Percentiles rank a stretch among this genome's conserved stretches.
phyloP scores from a whole-genome alignment of 2,888 invertebrate species.

The Andricus curvator region DNA sequence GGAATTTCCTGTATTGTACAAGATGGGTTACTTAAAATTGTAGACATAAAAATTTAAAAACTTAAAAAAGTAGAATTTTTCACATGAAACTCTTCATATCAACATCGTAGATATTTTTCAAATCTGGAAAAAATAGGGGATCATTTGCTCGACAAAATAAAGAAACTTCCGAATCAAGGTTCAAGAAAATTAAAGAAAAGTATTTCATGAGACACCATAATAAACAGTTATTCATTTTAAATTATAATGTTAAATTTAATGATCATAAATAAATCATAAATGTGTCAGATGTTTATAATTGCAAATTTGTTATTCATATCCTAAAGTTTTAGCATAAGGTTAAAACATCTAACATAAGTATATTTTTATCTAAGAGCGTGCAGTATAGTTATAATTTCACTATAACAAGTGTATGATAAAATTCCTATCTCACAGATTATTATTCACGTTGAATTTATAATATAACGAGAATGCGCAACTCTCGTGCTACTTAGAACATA shows the following conservation, averaged over 20 bases:
- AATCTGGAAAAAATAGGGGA: too few species aligned
- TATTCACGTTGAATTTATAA: neutral
- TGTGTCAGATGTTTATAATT: neutral
- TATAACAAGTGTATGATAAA: slow-evolving; percentile 21
- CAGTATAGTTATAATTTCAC: slow-evolving; percentile 15
- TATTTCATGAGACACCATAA: neutral
- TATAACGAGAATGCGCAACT: neutral
- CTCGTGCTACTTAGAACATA: neutral
- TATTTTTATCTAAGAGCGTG: slow-evolving; percentile 26
- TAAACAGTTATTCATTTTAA: neutral
- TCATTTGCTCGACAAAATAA: too few species aligned
- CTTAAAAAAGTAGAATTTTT: too few species aligned
- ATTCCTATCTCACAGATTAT: neutral
- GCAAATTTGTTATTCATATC: neutral
- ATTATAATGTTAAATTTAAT: neutral
- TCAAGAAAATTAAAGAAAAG: too few species aligned
- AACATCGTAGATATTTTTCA: too few species aligned
- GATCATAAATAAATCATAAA: neutral
- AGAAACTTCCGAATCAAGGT: too few species aligned
- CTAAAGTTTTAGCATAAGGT: neutral
- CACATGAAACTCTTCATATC: too few species aligned
- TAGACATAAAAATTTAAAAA: too few species aligned
- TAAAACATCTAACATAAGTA: neutral
- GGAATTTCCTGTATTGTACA: too few species aligned
- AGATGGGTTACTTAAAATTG: too few species aligned